Evolutionary conservation across 2,113 vertebrate genomes (phyloP), one percentile per base, ranked within the genome.

Genomic region (Scalopus aquaticus): DNA sequence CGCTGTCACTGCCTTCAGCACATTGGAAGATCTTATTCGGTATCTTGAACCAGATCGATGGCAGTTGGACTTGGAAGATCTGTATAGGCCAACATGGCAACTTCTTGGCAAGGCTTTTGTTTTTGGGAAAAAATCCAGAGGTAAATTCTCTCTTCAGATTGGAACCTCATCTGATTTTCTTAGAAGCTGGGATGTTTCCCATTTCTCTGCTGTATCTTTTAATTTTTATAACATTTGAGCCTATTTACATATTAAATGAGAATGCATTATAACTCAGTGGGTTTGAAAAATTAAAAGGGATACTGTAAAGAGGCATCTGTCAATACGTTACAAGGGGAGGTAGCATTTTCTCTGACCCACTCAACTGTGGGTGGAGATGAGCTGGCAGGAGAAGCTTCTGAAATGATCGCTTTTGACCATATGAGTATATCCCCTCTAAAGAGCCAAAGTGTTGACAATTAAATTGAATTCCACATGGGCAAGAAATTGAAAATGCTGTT

Each of bases 11-110:
- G 98, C 96, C 12, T 99, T 99, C 16, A 98, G 98, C 90, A 99
- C 99, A 0, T 97, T 99, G 98, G 99, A 99, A 98, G 99, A 99
- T 93, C 99, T 99, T n/a, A 99, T 99, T 98, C 99, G 99, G 51
- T 99, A 99, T 90, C 98, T 99, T 39, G 99, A 99, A 95, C 99
- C 99, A 0, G 99, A 99, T 9, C 98, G 99, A 83, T 99, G 99
- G 99, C 99, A 99, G 79, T 96, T 99, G 97, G 99, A 99, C 96
- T 98, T 99, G 97, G 99, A 99, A 81, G 99, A 99, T 85, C 89
- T 99, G 16, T 99, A 99, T 97, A 99, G 99, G 97, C 99, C 99
- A 80, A 98, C 99, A 0, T 99, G 99, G 99, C 99, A 99, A 3
- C 98, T 99, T 83, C 98, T 99, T 90, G 99, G 99, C 64, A 99